Evolutionary conservation across 2,797 vertebrate species (phyloP).

Genomic region (Oreochromis mossambicus): DNA sequence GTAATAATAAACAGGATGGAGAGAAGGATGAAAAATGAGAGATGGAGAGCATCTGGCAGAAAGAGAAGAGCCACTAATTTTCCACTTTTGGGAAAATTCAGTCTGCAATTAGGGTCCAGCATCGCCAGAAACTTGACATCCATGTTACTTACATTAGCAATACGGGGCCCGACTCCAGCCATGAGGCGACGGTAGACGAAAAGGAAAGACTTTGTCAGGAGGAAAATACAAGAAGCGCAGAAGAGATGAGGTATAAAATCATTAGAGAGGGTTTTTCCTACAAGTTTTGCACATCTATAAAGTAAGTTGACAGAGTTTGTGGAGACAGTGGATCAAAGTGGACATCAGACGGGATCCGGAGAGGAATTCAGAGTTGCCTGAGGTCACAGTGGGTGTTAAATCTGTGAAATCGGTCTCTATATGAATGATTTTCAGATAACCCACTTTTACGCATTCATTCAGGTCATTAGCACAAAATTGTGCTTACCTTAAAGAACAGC

Average conservation of each 20-base stretch:
- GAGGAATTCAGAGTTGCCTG: conserved; percentile 23
- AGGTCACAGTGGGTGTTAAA: neutral
- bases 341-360: neutral
- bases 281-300: conserved; percentile 19
- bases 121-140: conserved; percentile 36
- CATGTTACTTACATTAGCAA: conserved; percentile 37
- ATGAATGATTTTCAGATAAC: neutral
- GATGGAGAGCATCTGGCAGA: conserved; percentile 35
- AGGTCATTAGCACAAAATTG: neutral
- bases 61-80: conserved; percentile 42
- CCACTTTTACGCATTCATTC: neutral
- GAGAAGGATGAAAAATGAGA: conserved; percentile 12
- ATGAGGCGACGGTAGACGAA: neutral
- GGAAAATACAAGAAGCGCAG: conserved; percentile 11
- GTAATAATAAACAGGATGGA: conserved; percentile 51
- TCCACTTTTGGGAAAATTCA: conserved; percentile 51
- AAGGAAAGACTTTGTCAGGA: conserved; percentile 1
- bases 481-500: neutral
- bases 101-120: conserved; percentile 46
- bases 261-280: conserved; percentile 2
- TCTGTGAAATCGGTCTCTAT: neutral
- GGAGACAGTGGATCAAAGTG: conserved; percentile 11
- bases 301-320: conserved; percentile 3
- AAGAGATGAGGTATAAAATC: neutral
- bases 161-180: neutral